A percentile compares a stretch with the other conserved stretches of the same genome.
phyloP scores from a whole-genome alignment of 92 coral and sea anemone genomes.

The Siderastrea radians region DNA sequence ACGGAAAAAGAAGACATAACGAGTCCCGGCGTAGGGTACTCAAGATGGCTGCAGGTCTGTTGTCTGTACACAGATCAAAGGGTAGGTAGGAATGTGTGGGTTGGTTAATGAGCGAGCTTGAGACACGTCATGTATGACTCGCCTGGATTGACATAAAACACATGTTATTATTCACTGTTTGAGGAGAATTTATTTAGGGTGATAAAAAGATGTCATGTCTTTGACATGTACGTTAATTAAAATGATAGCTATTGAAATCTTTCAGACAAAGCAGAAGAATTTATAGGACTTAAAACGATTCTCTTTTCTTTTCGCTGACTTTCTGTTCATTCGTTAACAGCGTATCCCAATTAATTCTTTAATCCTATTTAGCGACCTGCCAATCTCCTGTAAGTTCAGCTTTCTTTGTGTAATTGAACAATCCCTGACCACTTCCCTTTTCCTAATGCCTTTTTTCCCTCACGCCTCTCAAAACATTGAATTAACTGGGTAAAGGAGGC shows the following conservation, averaged over 20 bases:
- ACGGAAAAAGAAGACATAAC: slow-evolving; percentile 98
- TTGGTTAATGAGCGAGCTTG: slow-evolving; percentile 81
- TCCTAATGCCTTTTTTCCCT: slow-evolving; percentile 71
- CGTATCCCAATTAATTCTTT: slow-evolving; percentile 85
- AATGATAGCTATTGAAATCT: slow-evolving; percentile 94
- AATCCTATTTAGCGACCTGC: slow-evolving; percentile 88
- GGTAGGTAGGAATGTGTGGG: slow-evolving; percentile 91
- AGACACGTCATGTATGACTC: slow-evolving; percentile 94
- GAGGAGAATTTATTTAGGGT: slow-evolving; percentile 99
- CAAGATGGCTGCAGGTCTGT: slow-evolving; percentile 94
- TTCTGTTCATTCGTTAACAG: slow-evolving; percentile 93
- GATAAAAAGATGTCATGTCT: slow-evolving; percentile 97
- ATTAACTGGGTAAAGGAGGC: slow-evolving; percentile 74
- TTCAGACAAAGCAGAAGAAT: slow-evolving; percentile 88
- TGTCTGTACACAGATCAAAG: slow-evolving; percentile 89
- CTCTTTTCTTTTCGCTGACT: slow-evolving; percentile 69
- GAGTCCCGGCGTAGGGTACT: slow-evolving; percentile 74
- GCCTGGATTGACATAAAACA: slow-evolving; percentile 97
- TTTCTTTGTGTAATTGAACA: slow-evolving; percentile 87
- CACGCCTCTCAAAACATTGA: slow-evolving; percentile 92
- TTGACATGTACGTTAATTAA: slow-evolving; percentile 95
- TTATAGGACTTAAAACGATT: slow-evolving; percentile 81
- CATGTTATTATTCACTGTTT: slow-evolving; percentile 97
- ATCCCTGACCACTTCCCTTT: slow-evolving; percentile 85
- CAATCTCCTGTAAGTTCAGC: slow-evolving; percentile 79